phyloP scores from a whole-genome alignment of 2,113 vertebrate genomes.

The Paradoxurus hermaphroditus region DNA sequence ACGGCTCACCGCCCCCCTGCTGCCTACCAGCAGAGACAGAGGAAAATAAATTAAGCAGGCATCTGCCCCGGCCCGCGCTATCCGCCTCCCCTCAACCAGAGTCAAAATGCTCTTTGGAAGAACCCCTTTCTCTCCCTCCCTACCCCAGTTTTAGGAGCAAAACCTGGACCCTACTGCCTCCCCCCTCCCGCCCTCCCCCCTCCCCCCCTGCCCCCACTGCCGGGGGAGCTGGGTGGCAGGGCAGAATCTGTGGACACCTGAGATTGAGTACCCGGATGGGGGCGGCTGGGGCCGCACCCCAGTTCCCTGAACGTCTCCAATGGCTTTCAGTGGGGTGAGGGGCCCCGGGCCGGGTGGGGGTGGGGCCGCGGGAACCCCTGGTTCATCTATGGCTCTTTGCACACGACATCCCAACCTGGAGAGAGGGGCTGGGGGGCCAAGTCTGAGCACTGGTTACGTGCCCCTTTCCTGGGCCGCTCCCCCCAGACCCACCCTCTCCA shows the following conservation, averaged over 20 bases:
- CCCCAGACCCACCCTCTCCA: neutral
- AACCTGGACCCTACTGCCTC: neutral
- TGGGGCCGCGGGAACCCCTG: neutral
- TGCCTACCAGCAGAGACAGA: slow-evolving; percentile 7
- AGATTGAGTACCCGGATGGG: slow-evolving; percentile 71
- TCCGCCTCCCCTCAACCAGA: neutral
- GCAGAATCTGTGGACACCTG: slow-evolving; percentile 68
- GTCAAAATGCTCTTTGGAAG: neutral
- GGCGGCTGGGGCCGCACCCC: slow-evolving; percentile 33
- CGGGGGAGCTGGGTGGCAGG: neutral
- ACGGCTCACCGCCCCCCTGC: neutral
- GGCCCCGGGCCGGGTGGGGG: neutral
- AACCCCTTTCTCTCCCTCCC: neutral
- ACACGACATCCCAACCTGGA: slow-evolving; percentile 46
- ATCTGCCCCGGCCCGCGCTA: neutral
- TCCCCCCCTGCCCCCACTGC: neutral
- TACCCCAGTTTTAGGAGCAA: neutral
- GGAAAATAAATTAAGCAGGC: slow-evolving; percentile 67
- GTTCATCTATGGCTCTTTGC: slow-evolving; percentile 62
- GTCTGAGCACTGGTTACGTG: neutral
- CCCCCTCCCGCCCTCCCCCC: neutral
- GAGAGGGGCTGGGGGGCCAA: neutral
- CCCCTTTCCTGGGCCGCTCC: neutral
- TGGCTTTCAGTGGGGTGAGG: slow-evolving; percentile 65
- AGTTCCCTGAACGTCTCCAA: slow-evolving; percentile 74